Evolutionary conservation across 2,888 invertebrate species (phyloP).

Genomic region (Sialis fuliginosa): DNA sequence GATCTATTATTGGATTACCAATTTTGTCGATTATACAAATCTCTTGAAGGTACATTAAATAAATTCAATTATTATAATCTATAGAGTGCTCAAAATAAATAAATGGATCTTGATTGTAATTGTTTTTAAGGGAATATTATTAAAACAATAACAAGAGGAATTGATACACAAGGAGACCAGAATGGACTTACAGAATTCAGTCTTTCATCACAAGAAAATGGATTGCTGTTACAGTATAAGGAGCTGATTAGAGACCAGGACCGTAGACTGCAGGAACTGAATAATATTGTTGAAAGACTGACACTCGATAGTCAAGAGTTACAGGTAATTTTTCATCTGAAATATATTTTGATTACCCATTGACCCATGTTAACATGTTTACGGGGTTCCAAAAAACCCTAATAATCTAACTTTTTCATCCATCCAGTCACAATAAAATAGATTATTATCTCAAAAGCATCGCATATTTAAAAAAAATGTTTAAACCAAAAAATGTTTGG

Average conservation of each 20-base stretch:
- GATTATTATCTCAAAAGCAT: too few relatives aligned
- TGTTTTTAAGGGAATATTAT: slow-evolving; percentile 27
- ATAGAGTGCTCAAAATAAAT: neutral
- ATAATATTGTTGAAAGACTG: slow-evolving; percentile 29
- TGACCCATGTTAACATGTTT: slow-evolving; percentile 11
- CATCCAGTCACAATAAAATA: neutral
- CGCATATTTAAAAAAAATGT: too few relatives aligned
- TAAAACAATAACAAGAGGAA: slow-evolving; percentile 26
- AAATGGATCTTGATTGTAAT: neutral
- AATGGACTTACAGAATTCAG: slow-evolving; percentile 31
- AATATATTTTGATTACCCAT: neutral
- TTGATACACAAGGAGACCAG: slow-evolving; percentile 28
- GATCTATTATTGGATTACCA: slow-evolving; percentile 87
- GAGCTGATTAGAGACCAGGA: slow-evolving; percentile 84
- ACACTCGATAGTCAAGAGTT: slow-evolving; percentile 20
- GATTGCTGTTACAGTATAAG: slow-evolving; percentile 61
- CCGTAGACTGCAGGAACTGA: slow-evolving; percentile 38
- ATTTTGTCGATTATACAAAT: slow-evolving; percentile 83
- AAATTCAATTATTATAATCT: slow-evolving; percentile 12
- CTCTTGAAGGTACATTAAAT: slow-evolving; percentile 39
- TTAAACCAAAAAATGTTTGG: too few relatives aligned
- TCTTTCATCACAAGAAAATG: slow-evolving; percentile 29
- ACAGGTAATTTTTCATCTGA: slow-evolving; percentile 21
- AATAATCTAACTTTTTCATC: too few relatives aligned
- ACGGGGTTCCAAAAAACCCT: slow-evolving; percentile 18